Base-by-base conservation (phyloP, 2,113 vertebrate genomes). In the Notothenia coriiceps region DNA sequence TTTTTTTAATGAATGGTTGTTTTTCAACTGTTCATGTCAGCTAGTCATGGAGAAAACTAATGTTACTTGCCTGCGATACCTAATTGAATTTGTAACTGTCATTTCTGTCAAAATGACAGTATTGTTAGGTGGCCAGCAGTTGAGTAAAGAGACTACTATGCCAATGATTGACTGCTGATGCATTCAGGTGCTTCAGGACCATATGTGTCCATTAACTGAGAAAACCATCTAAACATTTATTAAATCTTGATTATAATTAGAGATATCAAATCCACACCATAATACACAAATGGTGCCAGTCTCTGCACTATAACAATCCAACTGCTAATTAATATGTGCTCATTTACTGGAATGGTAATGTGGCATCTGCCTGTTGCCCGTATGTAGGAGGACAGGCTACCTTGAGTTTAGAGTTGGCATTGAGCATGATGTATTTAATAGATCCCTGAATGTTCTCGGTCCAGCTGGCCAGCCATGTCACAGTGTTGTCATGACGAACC, bases 371-470 rank as follows among this genome's bases (percentile, higher is more conserved):
- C 33, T 47, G 8, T 43, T 15, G 1, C n/a, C 65, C 25, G 22
- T 22, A 13, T 33, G 4, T 2, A 6, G 44, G 15, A 43, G 6
- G 33, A 55, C 0, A 10, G 10, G 18, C 10, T 87, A 96, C 95
- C 95, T 95, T 95, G 29, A 96, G 93, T 62, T 96, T 95, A 13
- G 94, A 96, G 91, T 94, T 96, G 61, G 95, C 94, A 14, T 95
- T 96, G 20, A 96, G 94, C 95, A 96, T 88, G 50, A 94, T 56
- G 10, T 94, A 94, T 74, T 94, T 94, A 78, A 88, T 88, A 29
- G 74, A 74, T 10, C 89, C 86, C 81, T 92, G 90, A 54, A 95
- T 77, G 60, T 95, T 93, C 64, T 95, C 95, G 1, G 89, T 93
- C 93, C 94, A 94, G 85, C 93, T 92, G 5, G 78, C 90, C 86